Evolutionary conservation across 2,797 vertebrate genomes (phyloP), one percentile per base, ranked within the genome.

Genomic region (Nyctalus aviator): DNA sequence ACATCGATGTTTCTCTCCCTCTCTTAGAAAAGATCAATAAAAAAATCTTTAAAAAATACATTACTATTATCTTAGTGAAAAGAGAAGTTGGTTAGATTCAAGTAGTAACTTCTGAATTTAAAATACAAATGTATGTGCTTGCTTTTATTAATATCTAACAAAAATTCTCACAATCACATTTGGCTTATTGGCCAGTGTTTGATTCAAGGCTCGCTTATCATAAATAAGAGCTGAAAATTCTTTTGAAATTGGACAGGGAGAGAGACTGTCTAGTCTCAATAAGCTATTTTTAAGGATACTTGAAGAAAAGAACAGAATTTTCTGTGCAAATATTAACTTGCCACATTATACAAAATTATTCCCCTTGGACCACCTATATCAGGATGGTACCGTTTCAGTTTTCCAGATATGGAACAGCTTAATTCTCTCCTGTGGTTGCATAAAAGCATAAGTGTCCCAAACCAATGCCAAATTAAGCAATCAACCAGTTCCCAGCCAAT

Each of bases 191-290:
- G 68, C 93, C 23, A 81, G 73, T 72, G n/a, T 91, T 94, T 79
- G 64, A 90, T 37, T 96, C 75, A 88, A 82, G 69, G 48, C 76
- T 96, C 76, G 93, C 53, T 86, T 94, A 82, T 37, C 17, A 75
- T 79, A 95, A 96, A 78, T 46, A 87, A 94, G 93, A 94, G 95
- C 91, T 95, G 84, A 62, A 95, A 86, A 94, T 95, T 93, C 94
- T 94, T 96, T 94, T 87, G 44, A 77, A 91, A 30, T 30, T 95
- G 72, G 76, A 95, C 4, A n/a, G 46, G 17, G 79, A 95, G n/a
- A 18, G 83, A 94, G 20, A 11, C 41, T 89, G 44, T 87, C 87
- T 94, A 46, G 81, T 94, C 55, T 94, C 73, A 53, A 35, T 73
- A 75, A 91, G 44, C 87, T 91, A 87, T 94, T 95, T 96, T 81